Conservation (phyloP, 37 sponge, comb jelly and placozoan species). For the Ianthella basta region DNA sequence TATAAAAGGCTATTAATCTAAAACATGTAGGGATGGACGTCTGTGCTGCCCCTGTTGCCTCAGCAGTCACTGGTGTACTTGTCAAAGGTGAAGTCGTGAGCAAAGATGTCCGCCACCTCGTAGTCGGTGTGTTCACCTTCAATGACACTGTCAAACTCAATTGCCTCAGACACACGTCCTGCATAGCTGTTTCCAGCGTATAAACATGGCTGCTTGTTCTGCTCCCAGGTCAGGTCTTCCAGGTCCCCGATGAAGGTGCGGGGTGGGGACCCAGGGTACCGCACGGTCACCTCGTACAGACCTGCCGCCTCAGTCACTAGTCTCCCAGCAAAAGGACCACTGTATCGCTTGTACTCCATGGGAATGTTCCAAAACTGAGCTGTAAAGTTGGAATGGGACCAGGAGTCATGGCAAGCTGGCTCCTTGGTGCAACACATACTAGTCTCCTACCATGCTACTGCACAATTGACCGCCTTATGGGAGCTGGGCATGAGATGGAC, state of each 20-base stretch:
- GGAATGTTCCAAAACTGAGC: slow-evolving; percentile 35
- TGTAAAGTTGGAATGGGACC: background rate
- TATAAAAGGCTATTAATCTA: background rate
- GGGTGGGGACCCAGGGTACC: background rate
- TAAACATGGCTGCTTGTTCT: slow-evolving; percentile 9
- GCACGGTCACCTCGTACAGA: background rate
- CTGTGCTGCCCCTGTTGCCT: background rate
- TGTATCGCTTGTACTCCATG: background rate
- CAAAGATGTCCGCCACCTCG: background rate
- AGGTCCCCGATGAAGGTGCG: slow-evolving; percentile 21
- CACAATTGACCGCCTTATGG: too few species aligned
- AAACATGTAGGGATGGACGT: background rate
- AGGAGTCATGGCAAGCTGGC: too few species aligned
- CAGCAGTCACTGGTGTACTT: background rate
- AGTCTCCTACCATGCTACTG: too few species aligned
- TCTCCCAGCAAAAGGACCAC: background rate
- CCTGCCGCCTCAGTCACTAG: background rate
- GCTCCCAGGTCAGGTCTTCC: slow-evolving; percentile 31
- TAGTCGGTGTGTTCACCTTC: slow-evolving; percentile 7
- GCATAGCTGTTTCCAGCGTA: slow-evolving; percentile 56
- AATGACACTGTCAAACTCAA: background rate
- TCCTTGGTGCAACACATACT: too few species aligned
- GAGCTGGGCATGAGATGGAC: too few species aligned
- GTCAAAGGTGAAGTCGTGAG: slow-evolving; percentile 6
- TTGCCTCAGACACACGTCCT: slow-evolving; percentile 38